Conservation (phyloP, 2,113 vertebrate species). For the Tragelaphus buxtoni region DNA sequence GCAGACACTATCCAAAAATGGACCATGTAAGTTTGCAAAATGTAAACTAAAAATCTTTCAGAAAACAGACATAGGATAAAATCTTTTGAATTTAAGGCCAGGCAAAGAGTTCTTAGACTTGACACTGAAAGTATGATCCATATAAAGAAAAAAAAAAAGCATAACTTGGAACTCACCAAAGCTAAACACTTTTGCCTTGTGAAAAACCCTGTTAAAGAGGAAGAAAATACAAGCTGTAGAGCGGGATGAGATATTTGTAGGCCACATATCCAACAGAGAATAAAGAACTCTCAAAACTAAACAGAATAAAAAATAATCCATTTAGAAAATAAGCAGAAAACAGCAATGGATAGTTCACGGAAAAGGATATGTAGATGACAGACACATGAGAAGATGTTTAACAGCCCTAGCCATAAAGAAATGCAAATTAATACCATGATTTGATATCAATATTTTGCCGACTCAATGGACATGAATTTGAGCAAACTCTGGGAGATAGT, state of each 20-base stretch:
- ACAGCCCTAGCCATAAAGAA: neutral
- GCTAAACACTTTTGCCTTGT: neutral
- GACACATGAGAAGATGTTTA: neutral
- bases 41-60: neutral
- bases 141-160: neutral
- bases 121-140: neutral
- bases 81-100: neutral
- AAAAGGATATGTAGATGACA: neutral
- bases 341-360: neutral
- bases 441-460: neutral
- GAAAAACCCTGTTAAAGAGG: neutral
- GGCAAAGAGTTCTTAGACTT: neutral
- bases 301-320: neutral
- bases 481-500: neutral
- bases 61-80: constrained; percentile 3
- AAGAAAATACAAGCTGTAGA: neutral
- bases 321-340: neutral
- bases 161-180: neutral
- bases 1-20: neutral
- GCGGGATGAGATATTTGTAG: neutral
- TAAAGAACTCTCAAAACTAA: neutral
- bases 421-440: neutral
- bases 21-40: neutral
- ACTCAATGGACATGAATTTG: neutral
- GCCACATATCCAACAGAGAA: neutral